A percentile compares a stretch with the other conserved stretches of the same genome.
These are phyloP conservation scores for Peromyscus attwateri DNA, from an alignment of 2,797 vertebrate genomes.

Conservation along the genomic window DNA sequence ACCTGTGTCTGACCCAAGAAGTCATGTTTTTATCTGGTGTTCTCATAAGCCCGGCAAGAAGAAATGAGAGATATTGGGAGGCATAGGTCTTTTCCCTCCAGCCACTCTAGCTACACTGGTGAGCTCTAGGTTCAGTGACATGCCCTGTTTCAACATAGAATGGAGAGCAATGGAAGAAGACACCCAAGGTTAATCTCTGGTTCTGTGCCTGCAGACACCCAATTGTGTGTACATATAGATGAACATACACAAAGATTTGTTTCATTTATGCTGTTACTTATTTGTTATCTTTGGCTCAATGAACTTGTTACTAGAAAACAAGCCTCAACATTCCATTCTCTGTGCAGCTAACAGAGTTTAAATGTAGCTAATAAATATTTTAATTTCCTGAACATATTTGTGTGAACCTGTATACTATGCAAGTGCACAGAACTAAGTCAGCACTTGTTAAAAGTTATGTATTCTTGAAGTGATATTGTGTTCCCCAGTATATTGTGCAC, in stretches of 20 bases:
- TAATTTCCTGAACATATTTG: neutral
- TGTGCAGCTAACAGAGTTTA: neutral
- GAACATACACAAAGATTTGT: neutral
- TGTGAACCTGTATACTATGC: neutral
- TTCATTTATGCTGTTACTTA: neutral
- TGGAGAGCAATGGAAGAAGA: neutral
- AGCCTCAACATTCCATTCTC: neutral
- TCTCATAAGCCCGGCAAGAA: too few relatives aligned
- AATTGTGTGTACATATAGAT: neutral
- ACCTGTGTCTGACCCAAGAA: neutral
- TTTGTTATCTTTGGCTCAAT: neutral
- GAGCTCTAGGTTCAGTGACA: neutral
- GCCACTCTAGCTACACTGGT: neutral
- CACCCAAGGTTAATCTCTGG: neutral
- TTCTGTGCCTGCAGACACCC: neutral
- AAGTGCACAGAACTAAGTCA: neutral
- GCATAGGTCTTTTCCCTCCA: neutral
- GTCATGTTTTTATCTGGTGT: fast-evolving
- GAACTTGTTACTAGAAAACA: neutral
- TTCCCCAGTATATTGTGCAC: too few relatives aligned
- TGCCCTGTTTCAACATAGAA: neutral
- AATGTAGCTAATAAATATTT: neutral
- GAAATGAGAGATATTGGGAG: neutral
- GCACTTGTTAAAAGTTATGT: neutral
- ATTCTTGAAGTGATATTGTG: too few relatives aligned